These are phyloP conservation scores for Squalus acanthias DNA, from an alignment of 2,797 vertebrate species.

Conservation along the genomic window DNA sequence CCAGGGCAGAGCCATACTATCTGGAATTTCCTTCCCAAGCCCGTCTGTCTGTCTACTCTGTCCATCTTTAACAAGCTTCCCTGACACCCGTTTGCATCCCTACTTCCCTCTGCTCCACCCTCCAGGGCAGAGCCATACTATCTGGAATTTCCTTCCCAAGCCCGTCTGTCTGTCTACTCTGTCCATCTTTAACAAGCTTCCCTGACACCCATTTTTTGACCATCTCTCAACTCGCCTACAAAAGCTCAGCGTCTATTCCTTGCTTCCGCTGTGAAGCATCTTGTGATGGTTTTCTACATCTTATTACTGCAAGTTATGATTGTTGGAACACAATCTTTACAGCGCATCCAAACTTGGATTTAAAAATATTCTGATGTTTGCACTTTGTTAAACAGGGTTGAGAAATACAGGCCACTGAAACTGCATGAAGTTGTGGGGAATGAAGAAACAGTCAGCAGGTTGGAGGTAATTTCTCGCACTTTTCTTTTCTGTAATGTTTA, in stretches of 20 bases:
- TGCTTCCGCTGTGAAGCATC: neutral
- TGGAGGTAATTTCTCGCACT: constrained; percentile 63
- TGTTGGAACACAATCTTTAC: neutral
- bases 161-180: neutral
- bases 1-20: neutral
- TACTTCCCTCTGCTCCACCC: neutral
- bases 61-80: neutral
- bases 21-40: neutral
- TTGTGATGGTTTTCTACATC: neutral
- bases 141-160: neutral
- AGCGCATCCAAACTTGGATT: neutral
- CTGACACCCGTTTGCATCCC: no score
- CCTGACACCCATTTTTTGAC: no score
- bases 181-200: neutral
- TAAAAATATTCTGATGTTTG: neutral
- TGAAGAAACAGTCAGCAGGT: constrained; percentile 71
- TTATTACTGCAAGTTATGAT: neutral
- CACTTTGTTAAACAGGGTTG: constrained; percentile 66
- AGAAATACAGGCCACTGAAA: constrained; percentile 84
- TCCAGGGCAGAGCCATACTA: neutral
- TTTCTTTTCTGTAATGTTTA: neutral
- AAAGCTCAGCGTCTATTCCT: no score
- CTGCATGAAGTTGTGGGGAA: constrained; percentile 79
- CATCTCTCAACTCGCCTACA: neutral
- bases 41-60: neutral